Evolutionary conservation across 92 coral and sea anemone genomes (phyloP).

Genomic region (Porites cylindrica): DNA sequence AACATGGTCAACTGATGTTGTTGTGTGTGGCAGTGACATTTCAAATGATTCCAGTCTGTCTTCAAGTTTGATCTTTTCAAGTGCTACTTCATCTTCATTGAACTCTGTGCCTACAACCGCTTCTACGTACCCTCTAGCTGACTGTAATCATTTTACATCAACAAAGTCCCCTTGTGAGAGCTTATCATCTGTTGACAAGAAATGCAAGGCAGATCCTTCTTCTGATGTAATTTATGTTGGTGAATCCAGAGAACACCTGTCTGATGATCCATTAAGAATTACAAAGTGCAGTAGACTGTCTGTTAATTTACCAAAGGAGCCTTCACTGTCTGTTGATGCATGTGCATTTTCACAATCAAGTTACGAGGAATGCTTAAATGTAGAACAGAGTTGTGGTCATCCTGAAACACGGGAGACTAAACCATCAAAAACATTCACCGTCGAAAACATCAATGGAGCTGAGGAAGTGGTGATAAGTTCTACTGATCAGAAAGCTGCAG

Average conservation of each 20-base stretch:
- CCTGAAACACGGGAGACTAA: background rate
- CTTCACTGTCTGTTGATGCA: background rate
- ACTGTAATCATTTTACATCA: background rate
- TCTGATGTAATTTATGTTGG: background rate
- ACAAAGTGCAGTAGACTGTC: background rate
- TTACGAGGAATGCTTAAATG: background rate
- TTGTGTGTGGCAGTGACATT: background rate
- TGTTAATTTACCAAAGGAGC: background rate
- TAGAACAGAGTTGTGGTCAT: background rate
- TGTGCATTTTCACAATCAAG: background rate
- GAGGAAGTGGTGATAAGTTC: no score
- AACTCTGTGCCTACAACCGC: constrained; percentile 8
- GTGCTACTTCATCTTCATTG: constrained; percentile 4
- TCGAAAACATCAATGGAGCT: background rate
- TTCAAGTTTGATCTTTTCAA: background rate
- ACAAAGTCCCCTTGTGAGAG: background rate
- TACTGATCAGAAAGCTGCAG: no score
- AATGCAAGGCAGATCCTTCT: background rate
- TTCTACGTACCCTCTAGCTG: background rate
- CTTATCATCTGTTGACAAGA: background rate
- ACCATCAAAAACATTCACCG: background rate
- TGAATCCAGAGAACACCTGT: background rate
- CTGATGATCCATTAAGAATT: background rate
- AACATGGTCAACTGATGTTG: background rate
- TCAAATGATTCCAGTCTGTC: background rate